Base-by-base conservation (phyloP, 2,113 vertebrate genomes). In the Oreotrochilus melanogaster region DNA sequence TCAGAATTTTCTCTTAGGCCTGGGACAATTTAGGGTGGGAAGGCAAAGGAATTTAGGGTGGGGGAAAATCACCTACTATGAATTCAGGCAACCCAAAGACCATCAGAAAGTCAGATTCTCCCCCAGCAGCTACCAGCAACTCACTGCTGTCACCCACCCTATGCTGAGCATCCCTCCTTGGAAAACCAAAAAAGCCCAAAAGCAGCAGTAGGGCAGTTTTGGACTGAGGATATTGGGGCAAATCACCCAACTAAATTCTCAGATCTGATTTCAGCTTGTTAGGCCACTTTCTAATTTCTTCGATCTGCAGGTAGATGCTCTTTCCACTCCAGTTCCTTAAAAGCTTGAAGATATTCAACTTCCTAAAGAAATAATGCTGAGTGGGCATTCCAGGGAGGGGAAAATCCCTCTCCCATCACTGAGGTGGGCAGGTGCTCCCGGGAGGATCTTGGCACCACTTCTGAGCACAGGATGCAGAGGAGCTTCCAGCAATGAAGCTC, bases 371-470 rank as follows among this genome's bases (percentile, higher is more conserved):
- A 27, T 1, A 18, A 16, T 2, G 35, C 35, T 48, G 70, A 43
- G n/a, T 57, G 3, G 0, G 42, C 50, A 4, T 28, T 10, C 47
- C 0, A 0, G 42, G 0, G 0, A 28, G 9, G 51, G 14, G 53
- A 27, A 14, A 37, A 60, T 6, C 18, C 64, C 64, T 78, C 19
- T 65, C 61, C 61, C 82, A 19, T 19, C 62, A 3, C 53, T 0
- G 4, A 47, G 58, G 35, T 18, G 5, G 5, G 1, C 3, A 1
- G 53, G 15, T 10, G 27, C 4, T 11, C 30, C 24, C 14, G 16
- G 58, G 27, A 57, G 5, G 69, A 84, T 24, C 39, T 28, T 1
- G 17, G 14, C 61, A 31, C 30, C 56, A 7, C n/a, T 45, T 57
- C 27, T 42, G 56, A 48, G 30, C 78, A 8, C 11, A 8, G 8